Conservation (phyloP, 2,797 vertebrate genomes). For the Esox lucius region DNA sequence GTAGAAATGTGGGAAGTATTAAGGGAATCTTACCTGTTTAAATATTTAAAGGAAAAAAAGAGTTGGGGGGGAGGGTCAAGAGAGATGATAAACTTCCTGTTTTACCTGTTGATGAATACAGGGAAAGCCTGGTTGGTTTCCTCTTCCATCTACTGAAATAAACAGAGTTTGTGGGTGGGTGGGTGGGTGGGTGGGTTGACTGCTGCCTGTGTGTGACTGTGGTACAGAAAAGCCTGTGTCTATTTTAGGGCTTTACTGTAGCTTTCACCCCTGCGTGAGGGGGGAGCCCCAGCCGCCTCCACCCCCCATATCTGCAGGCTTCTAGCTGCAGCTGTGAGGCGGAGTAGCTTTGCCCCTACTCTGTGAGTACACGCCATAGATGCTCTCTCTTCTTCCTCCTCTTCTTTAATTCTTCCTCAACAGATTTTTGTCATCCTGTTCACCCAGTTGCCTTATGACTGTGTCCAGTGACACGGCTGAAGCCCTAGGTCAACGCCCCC, state of each 20-base stretch:
- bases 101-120: neutral
- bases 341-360: constrained; percentile 98
- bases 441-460: constrained; percentile 67
- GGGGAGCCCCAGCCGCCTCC: constrained; percentile 97
- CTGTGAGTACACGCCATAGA: constrained; percentile 99
- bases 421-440: constrained; percentile 47
- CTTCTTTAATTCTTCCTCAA: constrained; percentile 25
- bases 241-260: constrained; percentile 99
- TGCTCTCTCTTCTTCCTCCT: constrained; percentile 64
- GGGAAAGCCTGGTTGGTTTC: neutral
- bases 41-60: neutral
- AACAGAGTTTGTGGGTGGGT: neutral
- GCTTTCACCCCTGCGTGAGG: constrained; percentile 98
- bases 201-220: constrained; percentile 99
- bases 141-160: neutral
- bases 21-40: neutral
- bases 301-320: constrained; percentile 99
- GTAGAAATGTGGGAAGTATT: neutral
- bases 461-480: constrained; percentile 58
- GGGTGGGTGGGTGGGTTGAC: constrained; percentile 65
- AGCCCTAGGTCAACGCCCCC: neutral
- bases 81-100: neutral
- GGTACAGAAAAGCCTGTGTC: constrained; percentile 99
- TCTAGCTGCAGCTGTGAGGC: constrained; percentile 99
- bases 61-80: neutral